Base-by-base conservation (phyloP, 2,797 vertebrate genomes). In the Spheniscus humboldti region DNA sequence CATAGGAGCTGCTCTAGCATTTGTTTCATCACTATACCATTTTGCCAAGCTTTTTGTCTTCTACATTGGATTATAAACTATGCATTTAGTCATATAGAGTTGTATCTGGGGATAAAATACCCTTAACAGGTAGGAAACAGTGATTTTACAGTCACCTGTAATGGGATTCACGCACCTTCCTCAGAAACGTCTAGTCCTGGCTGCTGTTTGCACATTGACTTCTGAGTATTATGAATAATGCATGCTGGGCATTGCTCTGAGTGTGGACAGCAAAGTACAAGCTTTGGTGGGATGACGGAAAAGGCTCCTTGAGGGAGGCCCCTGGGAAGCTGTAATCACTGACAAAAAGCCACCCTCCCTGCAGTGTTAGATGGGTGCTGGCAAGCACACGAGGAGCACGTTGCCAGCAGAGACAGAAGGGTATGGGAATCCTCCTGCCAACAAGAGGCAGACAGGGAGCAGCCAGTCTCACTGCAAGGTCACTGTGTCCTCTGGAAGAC, bases 401-500 rank as follows among this genome's bases (percentile, higher is more conserved):
- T 47, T 91, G 89, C 91, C 95, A 96, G 90, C 52, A 37, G 76
- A 66, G 91, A 79, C 78, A 94, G 86, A 93, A 90, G 81, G 89
- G 30, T 77, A n/a, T 68, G 66, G 81, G 85, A 86, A 69, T 78
- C 87, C 55, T 90, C 57, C 76, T 96, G 93, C 89, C 95, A 96
- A 12, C 74, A 71, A 56, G 78, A 96, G 93, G 90, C 71, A 85
- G 88, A 57, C 76, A n/a, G 85, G 35, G 78, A 95, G 85, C 91
- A 92, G 91, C 53, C 64, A 56, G 86, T 76, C 86, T 82, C 86
- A 82, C 55, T 0, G 5, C 96, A 95, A 96, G 92, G 94, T 92
- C 82, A 59, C 79, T 10, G 69, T 92, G 91, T 88, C 92, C 96
- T 86, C 79, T 91, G 95, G 94, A 94, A 94, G 89, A 94, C 92